Evolutionary conservation across 1,140 invertebrate genomes (phyloP).

Genomic region (Diorhabda carinulata): DNA sequence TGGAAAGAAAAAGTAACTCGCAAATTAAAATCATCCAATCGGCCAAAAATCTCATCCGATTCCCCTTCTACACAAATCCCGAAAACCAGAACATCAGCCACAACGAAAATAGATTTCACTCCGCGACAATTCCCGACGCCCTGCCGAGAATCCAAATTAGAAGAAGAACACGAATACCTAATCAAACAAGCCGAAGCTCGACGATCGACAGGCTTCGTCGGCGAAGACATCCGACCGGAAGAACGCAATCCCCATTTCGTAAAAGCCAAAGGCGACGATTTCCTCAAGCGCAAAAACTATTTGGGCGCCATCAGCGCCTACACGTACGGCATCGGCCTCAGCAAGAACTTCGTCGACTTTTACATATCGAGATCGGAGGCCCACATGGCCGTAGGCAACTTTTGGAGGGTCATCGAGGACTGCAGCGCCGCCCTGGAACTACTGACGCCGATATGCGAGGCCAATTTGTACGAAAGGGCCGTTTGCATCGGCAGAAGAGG

Average conservation of each 20-base stretch:
- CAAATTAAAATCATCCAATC: conserved; percentile 9
- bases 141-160: conserved; percentile 67
- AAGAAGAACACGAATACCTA: conserved; percentile 78
- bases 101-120: conserved; percentile 69
- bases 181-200: conserved; percentile 73
- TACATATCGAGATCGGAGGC: conserved; percentile 73
- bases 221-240: conserved; percentile 72
- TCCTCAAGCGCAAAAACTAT: conserved; percentile 70
- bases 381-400: conserved; percentile 60
- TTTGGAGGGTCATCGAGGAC: conserved; percentile 46
- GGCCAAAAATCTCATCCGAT: conserved; percentile 5
- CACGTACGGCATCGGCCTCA: conserved; percentile 71
- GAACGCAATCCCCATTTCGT: conserved; percentile 81
- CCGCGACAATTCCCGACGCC: conserved; percentile 77
- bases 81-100: conserved; percentile 54
- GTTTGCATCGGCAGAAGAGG: conserved; percentile 68
- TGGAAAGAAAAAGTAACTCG: conserved; percentile 21
- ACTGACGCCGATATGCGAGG: conserved; percentile 64
- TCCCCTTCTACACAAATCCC: conserved; percentile 48
- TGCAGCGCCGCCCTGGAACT: conserved; percentile 66
- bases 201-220: conserved; percentile 65
- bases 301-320: conserved; percentile 78
- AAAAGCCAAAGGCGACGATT: conserved; percentile 76
- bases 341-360: conserved; percentile 67
- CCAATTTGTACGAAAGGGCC: conserved; percentile 65